A percentile compares a stretch with the other conserved stretches of the same genome.
Conservation (phyloP, 1,140 invertebrate genomes). For the Thrips palmi region DNA sequence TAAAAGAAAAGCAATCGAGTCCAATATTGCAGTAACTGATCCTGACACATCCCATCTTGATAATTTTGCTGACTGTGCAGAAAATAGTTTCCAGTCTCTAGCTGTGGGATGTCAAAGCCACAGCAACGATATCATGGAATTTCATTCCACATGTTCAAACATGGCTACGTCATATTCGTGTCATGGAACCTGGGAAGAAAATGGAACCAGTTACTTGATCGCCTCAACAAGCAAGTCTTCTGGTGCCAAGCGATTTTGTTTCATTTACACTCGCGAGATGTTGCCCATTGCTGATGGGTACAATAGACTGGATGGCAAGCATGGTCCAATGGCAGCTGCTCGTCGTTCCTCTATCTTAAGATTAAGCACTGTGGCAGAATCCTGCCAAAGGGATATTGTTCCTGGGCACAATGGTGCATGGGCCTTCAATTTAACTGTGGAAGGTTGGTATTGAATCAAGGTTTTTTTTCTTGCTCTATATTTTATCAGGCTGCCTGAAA, state of each 20-base stretch:
- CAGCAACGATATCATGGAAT: background rate
- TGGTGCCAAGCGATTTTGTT: conserved; percentile 24
- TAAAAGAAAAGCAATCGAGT: no score
- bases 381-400: conserved; percentile 20
- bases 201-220: conserved; percentile 38
- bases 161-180: conserved; percentile 29
- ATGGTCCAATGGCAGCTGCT: no score
- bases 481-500: no score
- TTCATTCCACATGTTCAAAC: background rate
- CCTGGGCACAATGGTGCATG: conserved; percentile 19
- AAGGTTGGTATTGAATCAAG: conserved; percentile 22
- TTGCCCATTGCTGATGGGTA: no score
- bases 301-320: no score
- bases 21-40: no score
- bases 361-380: conserved; percentile 21
- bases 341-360: no score
- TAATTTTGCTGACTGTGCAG: no score
- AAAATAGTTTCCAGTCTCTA: no score
- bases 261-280: no score
- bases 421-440: conserved; percentile 24
- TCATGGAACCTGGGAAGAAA: conserved; percentile 45
- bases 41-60: no score
- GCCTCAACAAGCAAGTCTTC: conserved; percentile 24
- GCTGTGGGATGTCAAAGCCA: background rate
- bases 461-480: no score